Percentiles rank a stretch among this genome's conserved stretches.
Conservation (phyloP, 2,797 vertebrate species). For the Muscicapa striata region DNA sequence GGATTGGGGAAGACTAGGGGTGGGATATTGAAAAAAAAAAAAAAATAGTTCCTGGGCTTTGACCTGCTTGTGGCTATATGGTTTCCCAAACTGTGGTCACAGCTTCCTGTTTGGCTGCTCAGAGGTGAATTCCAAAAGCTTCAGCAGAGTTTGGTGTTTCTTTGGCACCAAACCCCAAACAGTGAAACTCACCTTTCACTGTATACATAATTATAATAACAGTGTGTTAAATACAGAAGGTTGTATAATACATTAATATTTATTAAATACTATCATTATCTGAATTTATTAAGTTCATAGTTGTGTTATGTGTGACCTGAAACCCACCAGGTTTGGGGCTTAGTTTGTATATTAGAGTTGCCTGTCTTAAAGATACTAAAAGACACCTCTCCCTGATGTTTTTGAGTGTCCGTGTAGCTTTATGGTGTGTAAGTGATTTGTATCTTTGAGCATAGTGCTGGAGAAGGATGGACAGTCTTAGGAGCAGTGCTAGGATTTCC, state of each 20-base stretch:
- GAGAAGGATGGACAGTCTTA: background rate
- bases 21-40: background rate
- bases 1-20: background rate
- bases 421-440: background rate
- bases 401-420: background rate
- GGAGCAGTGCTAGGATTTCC: background rate
- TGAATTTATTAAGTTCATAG: background rate
- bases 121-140: background rate
- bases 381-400: background rate
- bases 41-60: background rate
- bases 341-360: background rate
- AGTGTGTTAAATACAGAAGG: background rate
- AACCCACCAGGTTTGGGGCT: background rate
- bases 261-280: background rate
- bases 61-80: background rate
- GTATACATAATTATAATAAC: background rate
- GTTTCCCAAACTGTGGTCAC: background rate
- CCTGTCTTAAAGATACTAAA: background rate
- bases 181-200: background rate
- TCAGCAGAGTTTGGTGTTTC: background rate
- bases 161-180: background rate
- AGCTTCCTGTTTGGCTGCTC: background rate
- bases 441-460: background rate
- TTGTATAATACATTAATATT: background rate
- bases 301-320: background rate